Evolutionary conservation across 2,888 invertebrate genomes (phyloP).

Genomic region (Polia nebulosa): DNA sequence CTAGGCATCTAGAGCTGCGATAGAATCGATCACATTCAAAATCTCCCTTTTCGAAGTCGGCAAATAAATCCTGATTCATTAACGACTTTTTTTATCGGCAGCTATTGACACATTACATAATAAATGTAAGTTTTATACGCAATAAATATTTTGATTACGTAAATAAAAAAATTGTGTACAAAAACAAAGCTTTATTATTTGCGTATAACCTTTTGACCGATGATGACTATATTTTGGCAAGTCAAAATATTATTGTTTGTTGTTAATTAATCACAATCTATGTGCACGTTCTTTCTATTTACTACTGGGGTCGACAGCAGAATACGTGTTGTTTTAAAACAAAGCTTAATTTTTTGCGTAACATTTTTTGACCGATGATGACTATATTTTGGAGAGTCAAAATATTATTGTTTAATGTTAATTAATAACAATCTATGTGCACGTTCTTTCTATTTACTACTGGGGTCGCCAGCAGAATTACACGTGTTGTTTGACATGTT

Average conservation of each 20-base stretch:
- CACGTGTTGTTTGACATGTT: too few species aligned
- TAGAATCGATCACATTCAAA: background rate
- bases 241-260: constrained; percentile 28
- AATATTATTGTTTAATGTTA: too few species aligned
- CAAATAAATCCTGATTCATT: background rate
- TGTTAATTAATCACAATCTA: constrained; percentile 3
- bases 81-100: background rate
- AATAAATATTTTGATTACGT: constrained; percentile 23
- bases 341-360: too few species aligned
- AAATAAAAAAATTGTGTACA: constrained; percentile 16
- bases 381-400: too few species aligned
- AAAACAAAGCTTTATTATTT: constrained; percentile 22
- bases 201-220: constrained; percentile 30
- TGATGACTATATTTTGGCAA: constrained; percentile 13
- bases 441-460: too few species aligned
- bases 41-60: background rate
- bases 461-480: too few species aligned
- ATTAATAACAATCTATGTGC: too few species aligned
- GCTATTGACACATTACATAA: constrained; percentile 24
- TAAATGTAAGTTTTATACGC: constrained; percentile 18
- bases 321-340: constrained; percentile 7
- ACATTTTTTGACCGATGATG: too few species aligned
- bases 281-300: constrained; percentile 11
- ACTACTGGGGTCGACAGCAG: background rate
- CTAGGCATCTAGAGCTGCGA: too few species aligned